Evolutionary conservation across 2,888 invertebrate species (phyloP), one percentile per base, ranked within the genome.

Genomic region (Dolichopus griseipennis): DNA sequence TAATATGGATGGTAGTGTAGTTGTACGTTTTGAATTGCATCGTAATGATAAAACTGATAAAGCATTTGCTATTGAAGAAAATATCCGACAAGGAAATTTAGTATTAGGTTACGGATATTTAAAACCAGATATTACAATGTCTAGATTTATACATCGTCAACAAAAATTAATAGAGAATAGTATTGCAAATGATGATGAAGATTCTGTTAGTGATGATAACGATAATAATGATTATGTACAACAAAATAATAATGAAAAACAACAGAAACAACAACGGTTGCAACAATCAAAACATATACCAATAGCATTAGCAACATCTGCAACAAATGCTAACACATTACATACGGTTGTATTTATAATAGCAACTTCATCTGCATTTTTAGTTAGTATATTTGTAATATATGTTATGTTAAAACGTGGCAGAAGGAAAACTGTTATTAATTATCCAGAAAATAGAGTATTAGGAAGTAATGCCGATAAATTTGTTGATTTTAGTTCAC

Each of bases 341-440:
- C 91, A 91, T 77, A 88, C 91, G 15, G 90, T 90, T 63, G 83
- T 91, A 22, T 88, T 92, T 73, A 90, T 91, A 20, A 83, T 91
- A 67, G 90, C 90, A 33, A 90, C 90, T 1, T 89, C 89, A 9
- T 91, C 91, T 6, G 90, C 91, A 0, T 91, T 92, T 76, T 85
- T 92, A 68, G 90, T 92, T 77, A 90, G 90, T 76, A 88, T 91
- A 22, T 83, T 92, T 22, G 87, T 90, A 37, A 87, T 92, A 5
- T 84, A 91, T 18, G 85, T 92, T 3, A 88, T 91, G 85, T 81
- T 92, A 18, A 91, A 92, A 78, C 86, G 90, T 15, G 84, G 86
- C 75, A 86, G 86, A 65, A 75, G 74, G 67, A 76, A 77, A 66
- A 21, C 68, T 22, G 65, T 73, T 43, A 67, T 70, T 64, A 64